Percentiles rank a stretch among this genome's conserved stretches.
Evolutionary conservation across 2,888 invertebrate species (phyloP).

Genomic region (Tuta absoluta): DNA sequence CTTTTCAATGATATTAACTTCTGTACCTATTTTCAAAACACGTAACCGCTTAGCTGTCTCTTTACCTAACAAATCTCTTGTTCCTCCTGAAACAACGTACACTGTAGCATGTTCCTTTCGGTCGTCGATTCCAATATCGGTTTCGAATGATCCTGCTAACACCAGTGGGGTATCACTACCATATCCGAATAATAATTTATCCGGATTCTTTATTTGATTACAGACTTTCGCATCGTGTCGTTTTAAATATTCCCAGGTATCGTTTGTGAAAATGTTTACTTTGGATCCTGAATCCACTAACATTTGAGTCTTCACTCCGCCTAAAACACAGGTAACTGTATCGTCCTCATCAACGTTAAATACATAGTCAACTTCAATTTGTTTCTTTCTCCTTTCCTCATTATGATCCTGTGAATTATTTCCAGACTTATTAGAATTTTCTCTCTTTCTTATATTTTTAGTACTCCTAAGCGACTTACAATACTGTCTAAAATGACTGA

Average conservation of each 20-base stretch:
- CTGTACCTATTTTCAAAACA: constrained; percentile 22
- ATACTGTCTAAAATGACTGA: constrained; percentile 28
- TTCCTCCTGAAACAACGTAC: constrained; percentile 2
- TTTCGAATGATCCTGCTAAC: constrained; percentile 26
- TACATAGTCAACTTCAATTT: constrained; percentile 12
- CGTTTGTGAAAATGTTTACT: constrained; percentile 32
- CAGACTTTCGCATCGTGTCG: constrained; percentile 1
- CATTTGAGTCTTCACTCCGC: constrained; percentile 37
- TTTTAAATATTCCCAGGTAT: constrained; percentile 32
- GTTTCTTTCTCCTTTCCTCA: constrained; percentile 19
- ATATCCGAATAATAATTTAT: constrained; percentile 30
- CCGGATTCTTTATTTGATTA: constrained; percentile 27
- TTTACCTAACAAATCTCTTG: constrained; percentile 10
- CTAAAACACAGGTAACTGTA: constrained; percentile 35
- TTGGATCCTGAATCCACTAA: constrained; percentile 38
- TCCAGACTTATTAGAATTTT: background rate
- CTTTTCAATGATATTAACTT: constrained; percentile 15
- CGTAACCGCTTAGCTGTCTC: constrained; percentile 21
- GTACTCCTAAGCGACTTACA: constrained; percentile 24
- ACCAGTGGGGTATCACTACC: constrained; percentile 29
- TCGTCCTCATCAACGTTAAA: constrained; percentile 32
- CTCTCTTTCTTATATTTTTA: constrained; percentile 17
- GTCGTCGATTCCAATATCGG: constrained; percentile 12
- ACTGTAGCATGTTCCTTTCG: background rate
- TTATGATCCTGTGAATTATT: constrained; percentile 21